Base-by-base conservation (phyloP, 2,113 vertebrate species). In the Lathamus discolor region DNA sequence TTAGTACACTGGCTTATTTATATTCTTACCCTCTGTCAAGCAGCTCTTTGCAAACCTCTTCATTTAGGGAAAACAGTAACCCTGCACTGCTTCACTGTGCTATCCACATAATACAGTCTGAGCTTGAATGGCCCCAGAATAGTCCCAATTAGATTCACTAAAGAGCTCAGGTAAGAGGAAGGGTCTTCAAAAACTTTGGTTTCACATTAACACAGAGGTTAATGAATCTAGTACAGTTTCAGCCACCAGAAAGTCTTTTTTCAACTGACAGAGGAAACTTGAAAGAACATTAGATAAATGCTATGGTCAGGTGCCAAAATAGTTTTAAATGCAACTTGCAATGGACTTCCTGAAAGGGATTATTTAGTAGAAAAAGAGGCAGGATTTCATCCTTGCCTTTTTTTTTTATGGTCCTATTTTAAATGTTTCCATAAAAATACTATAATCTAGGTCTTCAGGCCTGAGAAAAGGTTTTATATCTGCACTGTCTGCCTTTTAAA, bases 401-500 rank as follows among this genome's bases (percentile, higher is more conserved):
- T 88, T 88, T 88, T 88, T 89, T 80, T 87, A 82, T 46, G 35
- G 31, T 55, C 27, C 46, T 89, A 22, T 87, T 95, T 87, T 85
- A 87, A 95, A 91, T 35, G 48, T 66, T 87, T 92, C 77, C 67
- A 69, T 92, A 55, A 91, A 95, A 92, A 77, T 57, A 52, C 64
- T 79, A 44, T 57, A 76, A 91, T 83, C 63, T 55, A 29, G 28
- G 75, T 92, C 72, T 93, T 94, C 85, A 92, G 55, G 16, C 72
- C 72, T 74, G 55, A 93, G 87, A 85, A 96, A 92, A 17, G 15
- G 5, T 81, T 94, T 95, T 94, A 77, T 73, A 93, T 95, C 74
- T 90, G 35, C 62, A 79, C 54, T 70, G 69, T 94, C 82, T 95
- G 83, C 64, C 80, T 93, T 94, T 96, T 66, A 92, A 96, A 87